Base-by-base conservation (phyloP, 2,888 invertebrate genomes). In the Drosophila limbata region DNA sequence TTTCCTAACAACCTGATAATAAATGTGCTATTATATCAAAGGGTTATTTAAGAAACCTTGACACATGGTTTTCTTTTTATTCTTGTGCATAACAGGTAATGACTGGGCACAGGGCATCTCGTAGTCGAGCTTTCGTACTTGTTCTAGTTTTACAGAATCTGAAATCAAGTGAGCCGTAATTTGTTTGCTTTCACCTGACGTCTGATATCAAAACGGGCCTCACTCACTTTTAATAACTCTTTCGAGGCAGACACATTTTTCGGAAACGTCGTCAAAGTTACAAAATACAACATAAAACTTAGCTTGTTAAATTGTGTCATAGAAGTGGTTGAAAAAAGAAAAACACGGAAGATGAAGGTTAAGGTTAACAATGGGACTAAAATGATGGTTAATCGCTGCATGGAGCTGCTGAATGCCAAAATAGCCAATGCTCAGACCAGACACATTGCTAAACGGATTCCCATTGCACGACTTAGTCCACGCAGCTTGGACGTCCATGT, bases 361-460 rank as follows among this genome's bases (percentile, higher is more conserved):
- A 83, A 77, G 10, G 25, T 70, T 0, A 64, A 69, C 4, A 69
- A 57, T 1, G 31, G 57, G 2, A 68, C 78, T 1, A 80, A 71
- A 19, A 76, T 83, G 28, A 69, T 79, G 73, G 57, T 81, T 0
- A 73, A 61, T 33, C 81, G 79, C 0, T 77, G 65, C 48, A 72
- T 79, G 2, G 71, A 85, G 13, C 66, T 85, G 8, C 42, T 83
- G 0, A 73, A 62, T 9, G 68, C 66, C 0, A 71, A 70, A 17
- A 79, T 83, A 8, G 66, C 79, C 0, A 37, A 51, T 13, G 81
- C 73, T 9, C 81, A 71, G 21, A 69, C 65, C 1, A 65, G 81
- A 3, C 73, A 81, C 25, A 40, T 85, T 15, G 55, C 71, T 5
- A 67, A 44, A 9, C 69, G 79, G 3, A 19, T 48, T 8, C 31